Percentiles rank a stretch among this genome's conserved stretches.
These are phyloP conservation scores for Meiosimyza decipiens DNA, from an alignment of 2,888 invertebrate genomes.

Conservation along the genomic window DNA sequence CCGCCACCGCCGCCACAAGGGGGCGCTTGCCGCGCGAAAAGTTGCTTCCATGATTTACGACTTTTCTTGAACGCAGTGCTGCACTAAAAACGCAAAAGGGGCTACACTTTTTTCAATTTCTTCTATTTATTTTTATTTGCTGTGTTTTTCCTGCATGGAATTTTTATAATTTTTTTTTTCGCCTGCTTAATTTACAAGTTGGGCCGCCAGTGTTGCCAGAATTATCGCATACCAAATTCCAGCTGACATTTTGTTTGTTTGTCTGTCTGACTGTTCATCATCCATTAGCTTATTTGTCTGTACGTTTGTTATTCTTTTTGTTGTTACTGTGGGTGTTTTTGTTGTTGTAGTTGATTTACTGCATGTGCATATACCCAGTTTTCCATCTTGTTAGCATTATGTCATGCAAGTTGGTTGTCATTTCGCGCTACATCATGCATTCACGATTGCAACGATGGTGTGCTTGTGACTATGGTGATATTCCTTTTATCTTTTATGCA, in stretches of 20 bases:
- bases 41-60: slow-evolving; percentile 32
- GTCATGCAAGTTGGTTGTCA: slow-evolving; percentile 45
- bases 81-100: slow-evolving; percentile 3
- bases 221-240: background rate
- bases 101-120: slow-evolving; percentile 7
- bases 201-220: background rate
- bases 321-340: background rate
- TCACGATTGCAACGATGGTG: no score
- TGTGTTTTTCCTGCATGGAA: slow-evolving; percentile 7
- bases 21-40: slow-evolving; percentile 21
- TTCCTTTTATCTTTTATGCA: no score
- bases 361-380: slow-evolving; percentile 26
- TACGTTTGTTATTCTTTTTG: background rate
- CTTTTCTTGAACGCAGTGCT: background rate
- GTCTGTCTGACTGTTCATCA: slow-evolving; percentile 6
- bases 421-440: slow-evolving; percentile 28
- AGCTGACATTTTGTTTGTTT: slow-evolving; percentile 11
- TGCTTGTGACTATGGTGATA: no score
- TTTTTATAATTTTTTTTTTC: background rate
- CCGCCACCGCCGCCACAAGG: slow-evolving; percentile 19
- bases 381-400: slow-evolving; percentile 49
- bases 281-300: background rate
- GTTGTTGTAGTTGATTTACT: slow-evolving; percentile 4
- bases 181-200: background rate
- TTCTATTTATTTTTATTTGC: background rate